Evolutionary conservation across 2,113 vertebrate species (phyloP), one percentile per base, ranked within the genome.

Genomic region (Neodontobutis hainanensis): DNA sequence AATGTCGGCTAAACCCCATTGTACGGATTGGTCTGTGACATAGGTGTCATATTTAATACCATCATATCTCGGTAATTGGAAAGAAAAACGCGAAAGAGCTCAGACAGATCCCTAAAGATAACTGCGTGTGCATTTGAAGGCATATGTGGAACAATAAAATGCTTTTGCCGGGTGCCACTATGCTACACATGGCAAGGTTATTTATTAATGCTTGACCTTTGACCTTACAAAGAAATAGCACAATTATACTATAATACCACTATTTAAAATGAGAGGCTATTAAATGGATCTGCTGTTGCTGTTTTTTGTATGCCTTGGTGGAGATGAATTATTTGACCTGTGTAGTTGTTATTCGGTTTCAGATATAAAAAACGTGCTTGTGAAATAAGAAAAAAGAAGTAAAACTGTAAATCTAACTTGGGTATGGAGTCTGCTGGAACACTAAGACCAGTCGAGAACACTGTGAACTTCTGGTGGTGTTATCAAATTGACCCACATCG

Each of bases 1-100:
- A 93, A 87, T 68, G 70, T 88, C 86, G 70, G 72, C 82, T 86
- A 68, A 85, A 83, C 70, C 63, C 60, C 50, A 82, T 40, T 35
- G 53, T 43, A 78, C 61, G 80, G 88, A 92, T 90, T 92, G 36
- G 0, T 88, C 89, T 87, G 46, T 64, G 90, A 92, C 92, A 94
- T 89, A 94, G 92, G 92, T 94, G 93, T 94, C 93, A 89, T 82
- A 85, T 94, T 92, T 93, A 95, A 93, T 94, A 78, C 74, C 81
- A 70, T 89, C 91, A 87, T 89, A 84, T 91, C 94, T 96, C 92
- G 93, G 87, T 93, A 93, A 92, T 92, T 62, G 78, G 49, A 78
- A 58, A 38, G 9, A 63, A 53, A 70, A 77, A 81, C 19, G 74
- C 40, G 81, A 75, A 68, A 71, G 75, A 81, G 48, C 65, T 71